Evolutionary conservation across 2,888 invertebrate species (phyloP).

Genomic region (Plebejus anna): DNA sequence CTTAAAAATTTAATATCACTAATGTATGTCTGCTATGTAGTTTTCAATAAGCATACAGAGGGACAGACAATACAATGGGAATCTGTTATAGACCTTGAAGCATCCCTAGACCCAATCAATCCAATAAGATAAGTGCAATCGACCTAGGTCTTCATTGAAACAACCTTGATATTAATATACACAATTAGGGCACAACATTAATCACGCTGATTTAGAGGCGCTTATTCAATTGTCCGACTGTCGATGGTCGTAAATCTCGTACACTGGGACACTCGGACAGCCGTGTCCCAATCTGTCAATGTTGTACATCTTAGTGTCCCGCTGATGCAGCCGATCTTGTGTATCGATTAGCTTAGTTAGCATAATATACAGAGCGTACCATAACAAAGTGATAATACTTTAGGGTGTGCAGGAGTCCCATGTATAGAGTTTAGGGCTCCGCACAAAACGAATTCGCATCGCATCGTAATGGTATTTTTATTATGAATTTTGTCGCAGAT

Average conservation of each 20-base stretch:
- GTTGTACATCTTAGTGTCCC: constrained; percentile 28
- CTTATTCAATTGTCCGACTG: constrained; percentile 32
- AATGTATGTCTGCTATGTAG: too few relatives aligned
- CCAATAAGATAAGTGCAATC: not conserved
- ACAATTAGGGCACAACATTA: constrained; percentile 28
- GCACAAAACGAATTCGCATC: too few relatives aligned
- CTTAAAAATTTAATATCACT: too few relatives aligned
- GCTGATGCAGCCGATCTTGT: not conserved
- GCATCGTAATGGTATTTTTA: too few relatives aligned
- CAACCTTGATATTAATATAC: constrained; percentile 10
- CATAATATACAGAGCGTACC: not conserved
- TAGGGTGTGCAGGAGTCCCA: too few relatives aligned
- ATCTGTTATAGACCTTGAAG: too few relatives aligned
- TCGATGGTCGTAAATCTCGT: constrained; percentile 31
- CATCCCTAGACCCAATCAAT: not conserved
- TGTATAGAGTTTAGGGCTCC: too few relatives aligned
- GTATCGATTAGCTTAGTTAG: constrained; percentile 5
- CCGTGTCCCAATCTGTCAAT: constrained; percentile 28
- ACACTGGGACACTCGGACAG: constrained; percentile 24
- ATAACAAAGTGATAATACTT: too few relatives aligned
- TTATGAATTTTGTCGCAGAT: too few relatives aligned
- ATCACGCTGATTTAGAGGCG: constrained; percentile 32
- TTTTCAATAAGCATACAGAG: too few relatives aligned
- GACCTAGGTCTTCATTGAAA: not conserved
- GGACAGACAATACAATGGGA: too few relatives aligned